phyloP scores from a whole-genome alignment of 2,888 invertebrate genomes.

The Tyria jacobaeae region DNA sequence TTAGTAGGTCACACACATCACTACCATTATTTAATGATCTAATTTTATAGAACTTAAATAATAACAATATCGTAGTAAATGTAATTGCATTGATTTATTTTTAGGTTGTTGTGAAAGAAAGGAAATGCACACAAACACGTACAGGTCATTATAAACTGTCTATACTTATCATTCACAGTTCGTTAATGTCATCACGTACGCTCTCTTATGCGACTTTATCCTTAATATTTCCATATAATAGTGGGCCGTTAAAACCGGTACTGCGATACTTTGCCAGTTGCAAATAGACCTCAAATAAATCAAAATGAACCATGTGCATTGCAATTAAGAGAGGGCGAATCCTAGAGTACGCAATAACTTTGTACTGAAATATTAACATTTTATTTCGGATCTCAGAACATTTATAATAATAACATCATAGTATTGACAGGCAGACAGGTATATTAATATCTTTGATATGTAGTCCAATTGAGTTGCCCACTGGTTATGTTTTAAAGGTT shows the following conservation, averaged over 20 bases:
- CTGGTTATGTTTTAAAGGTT: not conserved
- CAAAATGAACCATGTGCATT: conserved; percentile 56
- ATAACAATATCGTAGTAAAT: too few species aligned
- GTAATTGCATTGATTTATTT: not conserved
- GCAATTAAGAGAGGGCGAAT: conserved; percentile 72
- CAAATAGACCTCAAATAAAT: conserved; percentile 44
- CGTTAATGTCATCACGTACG: conserved; percentile 32
- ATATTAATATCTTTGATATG: conserved; percentile 71
- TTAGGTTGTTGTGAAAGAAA: not conserved
- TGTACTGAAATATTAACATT: conserved; percentile 70
- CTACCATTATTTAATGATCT: too few species aligned
- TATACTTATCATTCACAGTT: not conserved
- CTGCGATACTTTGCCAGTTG: conserved; percentile 65
- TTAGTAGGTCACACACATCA: not conserved
- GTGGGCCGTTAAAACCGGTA: conserved; percentile 60
- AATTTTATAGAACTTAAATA: too few species aligned
- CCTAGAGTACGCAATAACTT: conserved; percentile 67
- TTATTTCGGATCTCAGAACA: conserved; percentile 73
- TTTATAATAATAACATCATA: conserved; percentile 83
- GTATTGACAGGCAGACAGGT: conserved; percentile 78
- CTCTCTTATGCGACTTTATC: conserved; percentile 20
- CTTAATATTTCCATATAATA: conserved; percentile 44
- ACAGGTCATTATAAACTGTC: not conserved
- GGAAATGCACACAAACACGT: not conserved
- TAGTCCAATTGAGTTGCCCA: conserved; percentile 23